Evolutionary conservation across 2,797 vertebrate species (phyloP).

Genomic region (Acanthis flammea): DNA sequence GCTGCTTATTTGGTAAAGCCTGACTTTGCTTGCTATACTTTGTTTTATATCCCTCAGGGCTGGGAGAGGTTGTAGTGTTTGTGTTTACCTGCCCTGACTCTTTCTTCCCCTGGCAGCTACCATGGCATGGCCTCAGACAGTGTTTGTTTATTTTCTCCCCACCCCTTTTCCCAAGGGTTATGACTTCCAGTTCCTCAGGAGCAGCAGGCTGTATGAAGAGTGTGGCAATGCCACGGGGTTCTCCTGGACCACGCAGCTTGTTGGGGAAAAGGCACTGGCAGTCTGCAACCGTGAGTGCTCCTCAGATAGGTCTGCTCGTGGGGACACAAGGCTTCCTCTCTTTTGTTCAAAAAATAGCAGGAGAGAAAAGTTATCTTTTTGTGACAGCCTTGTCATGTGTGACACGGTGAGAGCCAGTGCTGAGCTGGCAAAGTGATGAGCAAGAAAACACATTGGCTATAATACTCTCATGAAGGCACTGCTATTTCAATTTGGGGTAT

Average conservation of each 20-base stretch:
- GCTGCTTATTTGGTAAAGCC: not conserved
- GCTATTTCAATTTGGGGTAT: not conserved
- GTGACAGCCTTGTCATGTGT: not conserved
- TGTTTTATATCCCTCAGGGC: not conserved
- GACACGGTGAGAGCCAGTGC: not conserved
- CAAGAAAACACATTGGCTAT: not conserved
- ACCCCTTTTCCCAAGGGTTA: slow-evolving; percentile 44
- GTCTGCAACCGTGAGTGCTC: slow-evolving; percentile 73
- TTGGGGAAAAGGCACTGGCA: slow-evolving; percentile 72
- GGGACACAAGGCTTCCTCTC: rapidly evolving
- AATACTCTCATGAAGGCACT: not conserved
- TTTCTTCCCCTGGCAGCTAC: not conserved
- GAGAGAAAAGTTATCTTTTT: not conserved
- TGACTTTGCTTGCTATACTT: not conserved
- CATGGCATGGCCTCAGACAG: not conserved
- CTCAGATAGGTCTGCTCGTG: not conserved
- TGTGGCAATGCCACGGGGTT: slow-evolving; percentile 64
- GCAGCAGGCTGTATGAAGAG: slow-evolving; percentile 69
- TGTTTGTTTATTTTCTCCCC: not conserved
- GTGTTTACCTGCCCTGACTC: not conserved
- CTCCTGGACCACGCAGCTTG: slow-evolving; percentile 73
- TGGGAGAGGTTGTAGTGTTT: not conserved
- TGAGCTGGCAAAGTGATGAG: not conserved
- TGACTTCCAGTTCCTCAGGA: slow-evolving; percentile 78
- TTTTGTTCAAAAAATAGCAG: not conserved